Base-by-base conservation (phyloP, 2,113 vertebrate genomes). In the Leiothrix lutea region DNA sequence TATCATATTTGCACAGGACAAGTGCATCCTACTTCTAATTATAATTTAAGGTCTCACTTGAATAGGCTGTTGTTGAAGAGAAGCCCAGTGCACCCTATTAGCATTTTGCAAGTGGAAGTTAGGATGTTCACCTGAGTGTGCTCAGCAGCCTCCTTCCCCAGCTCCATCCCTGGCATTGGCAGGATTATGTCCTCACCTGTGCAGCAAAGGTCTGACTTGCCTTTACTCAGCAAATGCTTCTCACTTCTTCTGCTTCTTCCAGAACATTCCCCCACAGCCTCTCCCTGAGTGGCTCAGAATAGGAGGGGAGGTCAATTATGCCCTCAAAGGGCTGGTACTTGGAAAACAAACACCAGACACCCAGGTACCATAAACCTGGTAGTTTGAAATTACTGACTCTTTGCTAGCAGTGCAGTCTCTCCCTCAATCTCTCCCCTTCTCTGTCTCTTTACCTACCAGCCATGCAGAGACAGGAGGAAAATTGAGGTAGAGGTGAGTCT, bases 1-100 rank as follows among this genome's bases (percentile, higher is more conserved):
- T 97, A 96, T 45, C 94, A 69, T 94, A 96, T 97, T 97, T 97
- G 91, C 75, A 93, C 28, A 88, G 65, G 74, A 86, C 73, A 82
- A 94, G 70, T 50, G 90, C 54, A 96, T 96, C 80, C 53, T 91
- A 83, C 80, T 74, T 81, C 92, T 95, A 93, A 94, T 97, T 97
- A 91, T 83, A 91, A 95, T 93, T 93, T 86, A 83, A 71, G 51
- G 60, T 93, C 87, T 97, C 65, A 78, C 82, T 90, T 90, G 88
- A 96, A 89, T 88, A 91, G 95, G 93, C 65, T 86, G 35, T 77
- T 64, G 35, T 23, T 78, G 77, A 94, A 80, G 81, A 66, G 92
- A 96, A 96, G 80, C 78, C 85, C 82, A 79, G 24, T 28, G 80
- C 89, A 92, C 33, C 69, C 42, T 62, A 64, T 95, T 89, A 91